Evolutionary conservation across 2,797 vertebrate genomes (phyloP).

Genomic region (Gobionotothen gibberifrons): DNA sequence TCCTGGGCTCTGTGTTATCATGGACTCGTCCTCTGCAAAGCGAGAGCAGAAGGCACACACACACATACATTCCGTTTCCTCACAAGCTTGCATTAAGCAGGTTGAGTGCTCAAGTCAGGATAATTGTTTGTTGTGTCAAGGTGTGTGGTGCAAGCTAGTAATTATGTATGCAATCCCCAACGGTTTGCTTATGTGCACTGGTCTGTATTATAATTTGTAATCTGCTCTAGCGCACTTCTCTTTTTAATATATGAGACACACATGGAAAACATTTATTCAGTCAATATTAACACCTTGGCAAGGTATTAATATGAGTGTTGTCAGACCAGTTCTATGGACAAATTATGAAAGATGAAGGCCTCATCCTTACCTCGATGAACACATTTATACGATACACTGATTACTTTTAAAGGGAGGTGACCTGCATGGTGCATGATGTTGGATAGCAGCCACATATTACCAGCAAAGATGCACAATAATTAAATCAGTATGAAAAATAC

Average conservation of each 20-base stretch:
- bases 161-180: constrained; percentile 13
- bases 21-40: constrained; percentile 31
- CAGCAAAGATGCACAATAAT: constrained; percentile 12
- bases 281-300: constrained; percentile 5
- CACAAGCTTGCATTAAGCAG: constrained; percentile 26
- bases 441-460: constrained; percentile 7
- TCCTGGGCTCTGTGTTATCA: constrained; percentile 31
- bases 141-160: constrained; percentile 23
- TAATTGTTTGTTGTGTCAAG: constrained; percentile 47
- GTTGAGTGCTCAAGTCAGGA: constrained; percentile 39
- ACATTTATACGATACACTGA: constrained; percentile 20
- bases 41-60: constrained; percentile 24
- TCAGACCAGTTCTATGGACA: constrained; percentile 11
- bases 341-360: constrained; percentile 16
- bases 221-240: constrained; percentile 16
- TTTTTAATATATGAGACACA: constrained; percentile 18
- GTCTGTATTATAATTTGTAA: constrained; percentile 26
- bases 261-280: constrained; percentile 15
- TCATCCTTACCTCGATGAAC: constrained; percentile 2
- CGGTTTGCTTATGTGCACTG: constrained; percentile 11
- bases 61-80: constrained; percentile 17
- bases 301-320: constrained; percentile 8
- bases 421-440: neutral
- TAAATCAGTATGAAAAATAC: constrained; percentile 1
- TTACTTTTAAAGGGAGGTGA: constrained; percentile 16